Base-by-base conservation (phyloP, 2,888 invertebrate genomes). In the Schizotus pectinicornis region DNA sequence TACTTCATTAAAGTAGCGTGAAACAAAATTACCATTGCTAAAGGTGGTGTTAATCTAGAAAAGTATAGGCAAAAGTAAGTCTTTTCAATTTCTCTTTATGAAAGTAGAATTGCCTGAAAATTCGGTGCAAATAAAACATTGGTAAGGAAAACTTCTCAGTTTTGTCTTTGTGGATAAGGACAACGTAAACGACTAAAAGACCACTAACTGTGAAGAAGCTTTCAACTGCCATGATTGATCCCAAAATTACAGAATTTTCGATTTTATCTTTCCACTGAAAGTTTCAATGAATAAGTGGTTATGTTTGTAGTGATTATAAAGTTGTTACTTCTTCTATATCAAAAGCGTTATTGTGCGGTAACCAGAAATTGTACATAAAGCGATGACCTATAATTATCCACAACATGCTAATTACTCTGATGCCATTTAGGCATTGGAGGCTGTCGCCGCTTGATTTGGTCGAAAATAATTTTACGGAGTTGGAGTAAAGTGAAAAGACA, bases 181-280 rank as follows among this genome's bases (percentile, higher is more conserved):
- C 76, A 1, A 76, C 62, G 53, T 82, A 83, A 1, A 84, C 80
- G 54, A 83, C 81, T 0, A 88, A 74, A 36, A 88, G 73, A 3
- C 88, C 88, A 64, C 86, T 85, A 64, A 88, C 73, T 12, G 85
- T 74, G 68, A 88, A 86, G 73, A 88, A 88, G 0, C 87, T 85
- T 57, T 88, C 88, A 0, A 88, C 87, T 0, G 84, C 81, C 6
- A 85, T 76, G 0, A 82, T 36, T 34, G 36, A 50, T 30, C 35
- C 36, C 2, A 52, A 8, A 3, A 52, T 7, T 22, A 42, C 0
- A 13, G 33, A 8, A 36, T 41, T 47, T 32, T 39, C 9, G 13
- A 37, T 8, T 8, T 42, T 32, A 13, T 55, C 31, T 39, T 43
- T 49, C 56, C 49, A 56, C 56, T 56, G 30, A 11, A 32, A 39